Base-by-base conservation (phyloP, 2,797 vertebrate genomes). In the Tiaroga cobitis region DNA sequence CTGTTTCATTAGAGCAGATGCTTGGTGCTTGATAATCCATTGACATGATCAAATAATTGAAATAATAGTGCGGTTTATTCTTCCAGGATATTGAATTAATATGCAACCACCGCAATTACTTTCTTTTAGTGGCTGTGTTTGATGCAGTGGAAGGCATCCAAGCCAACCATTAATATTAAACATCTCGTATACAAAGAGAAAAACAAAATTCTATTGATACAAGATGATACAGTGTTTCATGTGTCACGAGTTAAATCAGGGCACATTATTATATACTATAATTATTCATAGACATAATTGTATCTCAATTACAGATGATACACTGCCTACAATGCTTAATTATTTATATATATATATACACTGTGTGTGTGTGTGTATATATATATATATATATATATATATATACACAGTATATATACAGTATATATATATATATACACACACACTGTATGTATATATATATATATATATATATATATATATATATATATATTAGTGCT, bases 31-130 rank as follows among this genome's bases (percentile, higher is more conserved):
- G 18, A 63, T 9, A 74, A 82, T 43, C 2, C 24, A 34, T 21
- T 46, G 15, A 9, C 4, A 5, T 29, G 37, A 43, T 41, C 63
- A 46, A 32, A 32, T 65, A 8, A 49, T 80, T 80, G 0, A 67
- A 70, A 54, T 69, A 56, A 81, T 56, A 19, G 65, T 70, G 46
- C 4, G 24, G 46, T 81, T 54, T 54, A 69, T 26, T n/a, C n/a
- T 70, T 41, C 34, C 16, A 26, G 29, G 24, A 72, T 43, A 29
- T 81, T 56, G 41, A 56, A 69, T 81, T 70, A 54, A 13, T 81
- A 26, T 54, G 65, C 21, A 51, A 68, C 4, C 41, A 19, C 37
- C 1, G 4, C 11, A 34, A 9, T 80, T n/a, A 61, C 54, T 77
- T 39, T 37, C 29, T 51, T 54, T 68, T 11, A 56, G 32, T 3